These are phyloP conservation scores for Girardinichthys multiradiatus DNA, from an alignment of 2,113 vertebrate genomes.

Conservation along the genomic window DNA sequence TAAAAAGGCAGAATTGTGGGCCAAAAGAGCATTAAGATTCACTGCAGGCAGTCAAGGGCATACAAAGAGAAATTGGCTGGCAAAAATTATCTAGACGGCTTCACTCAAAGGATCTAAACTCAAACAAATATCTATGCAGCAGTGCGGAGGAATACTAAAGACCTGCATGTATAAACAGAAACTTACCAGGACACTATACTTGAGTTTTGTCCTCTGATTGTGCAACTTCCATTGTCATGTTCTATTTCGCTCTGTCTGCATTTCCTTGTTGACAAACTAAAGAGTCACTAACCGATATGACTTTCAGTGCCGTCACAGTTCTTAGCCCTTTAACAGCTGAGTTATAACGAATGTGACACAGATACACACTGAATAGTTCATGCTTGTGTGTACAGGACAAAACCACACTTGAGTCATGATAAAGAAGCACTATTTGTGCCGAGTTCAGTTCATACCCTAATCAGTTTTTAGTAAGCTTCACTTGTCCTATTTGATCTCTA, in stretches of 20 bases:
- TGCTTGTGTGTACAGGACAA: neutral
- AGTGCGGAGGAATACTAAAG: conserved; percentile 13
- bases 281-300: conserved; percentile 27
- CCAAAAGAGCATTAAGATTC: conserved; percentile 69
- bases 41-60: conserved; percentile 67
- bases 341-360: conserved; percentile 32
- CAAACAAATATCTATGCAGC: conserved; percentile 30
- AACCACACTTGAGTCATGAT: neutral
- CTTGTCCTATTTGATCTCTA: conserved; percentile 5
- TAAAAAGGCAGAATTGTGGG: conserved; percentile 56
- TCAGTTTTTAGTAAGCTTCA: neutral
- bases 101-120: conserved; percentile 46
- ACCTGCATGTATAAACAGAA: neutral
- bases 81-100: conserved; percentile 45
- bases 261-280: conserved; percentile 33
- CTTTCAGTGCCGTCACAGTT: conserved; percentile 45
- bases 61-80: conserved; percentile 30
- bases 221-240: conserved; percentile 27
- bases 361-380: conserved; percentile 4
- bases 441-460: conserved; percentile 8
- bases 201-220: conserved; percentile 32
- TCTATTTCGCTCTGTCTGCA: conserved; percentile 22
- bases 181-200: conserved; percentile 12
- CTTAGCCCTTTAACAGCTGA: conserved; percentile 43
- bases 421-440: neutral